Conservation (phyloP, 37 sponge, comb jelly and placozoan genomes). For the Oopsacas minuta region DNA sequence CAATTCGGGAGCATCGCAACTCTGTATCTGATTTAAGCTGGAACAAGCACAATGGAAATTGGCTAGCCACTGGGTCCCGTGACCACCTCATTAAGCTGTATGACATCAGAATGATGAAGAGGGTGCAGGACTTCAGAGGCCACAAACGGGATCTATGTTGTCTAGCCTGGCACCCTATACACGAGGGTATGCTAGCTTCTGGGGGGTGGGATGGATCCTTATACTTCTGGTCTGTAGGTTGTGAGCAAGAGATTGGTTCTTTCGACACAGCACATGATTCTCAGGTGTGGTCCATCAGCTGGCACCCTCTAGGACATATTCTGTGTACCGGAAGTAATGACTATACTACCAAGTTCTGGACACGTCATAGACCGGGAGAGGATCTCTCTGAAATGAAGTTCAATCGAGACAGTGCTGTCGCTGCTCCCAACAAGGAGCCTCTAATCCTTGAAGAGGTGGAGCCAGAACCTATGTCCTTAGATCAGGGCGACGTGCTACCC, state of each 20-base stretch:
- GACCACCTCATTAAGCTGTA: conserved; percentile 83
- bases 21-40: conserved; percentile 67
- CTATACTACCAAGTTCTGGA: conserved; percentile 93
- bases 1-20: conserved; percentile 43
- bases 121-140: conserved; percentile 65
- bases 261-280: conserved; percentile 89
- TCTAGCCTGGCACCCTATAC: conserved; percentile 93
- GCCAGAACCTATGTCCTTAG: background rate
- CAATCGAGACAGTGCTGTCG: conserved; percentile 21
- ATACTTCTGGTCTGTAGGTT: conserved; percentile 88
- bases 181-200: conserved; percentile 76
- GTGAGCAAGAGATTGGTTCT: conserved; percentile 68
- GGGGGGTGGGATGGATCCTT: conserved; percentile 88
- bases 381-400: conserved; percentile 50
- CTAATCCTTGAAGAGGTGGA: background rate
- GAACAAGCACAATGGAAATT: conserved; percentile 82
- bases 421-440: background rate
- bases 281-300: conserved; percentile 65
- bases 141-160: conserved; percentile 89
- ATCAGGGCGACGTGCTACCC: background rate
- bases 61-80: conserved; percentile 78
- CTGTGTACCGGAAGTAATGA: conserved; percentile 82
- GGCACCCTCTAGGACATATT: conserved; percentile 96
- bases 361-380: conserved; percentile 83
- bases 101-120: conserved; percentile 90